Evolutionary conservation across 1,140 invertebrate species (phyloP), one percentile per base, ranked within the genome.

Genomic region (Anagrus nilaparvatae): DNA sequence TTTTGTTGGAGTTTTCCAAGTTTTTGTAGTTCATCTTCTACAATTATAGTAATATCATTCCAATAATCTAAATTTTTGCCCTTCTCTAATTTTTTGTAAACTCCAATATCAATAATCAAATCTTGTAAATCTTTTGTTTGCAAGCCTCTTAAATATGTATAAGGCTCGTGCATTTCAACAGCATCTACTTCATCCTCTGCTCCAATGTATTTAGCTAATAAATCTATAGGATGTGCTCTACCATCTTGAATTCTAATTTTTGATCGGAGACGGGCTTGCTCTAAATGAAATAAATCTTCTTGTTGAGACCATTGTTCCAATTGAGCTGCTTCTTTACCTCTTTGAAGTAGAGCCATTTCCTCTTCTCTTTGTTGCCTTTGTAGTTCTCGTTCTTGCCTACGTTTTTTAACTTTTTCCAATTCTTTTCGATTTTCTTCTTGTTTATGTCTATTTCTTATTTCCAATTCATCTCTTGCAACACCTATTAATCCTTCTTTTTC

Each of bases 161-260:
- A 98, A 0, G 96, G 95, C 64, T 99, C 94, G 58, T 96, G 90
- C 87, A 99, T 94, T 71, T 98, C 94, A 18, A 97, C 84, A 3
- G 89, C 86, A 62, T 90, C 85, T 23, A 89, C 84, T 53, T 90
- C 82, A 54, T 92, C 87, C 58, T 94, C 88, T 1, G 86, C 84
- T 60, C 84, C 90, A 19, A 98, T 92, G 57, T 98, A 99, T 66
- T 95, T 91, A 0, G 93, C 93, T 29, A 99, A 67, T 36, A 98
- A 72, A 76, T 99, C 97, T 53, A 99, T 99, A 1, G 97, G 93
- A 62, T 99, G 99, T 0, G 95, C 95, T 59, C 90, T 66, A 7
- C 92, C 91, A 68, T 97, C 92, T 49, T 95, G 84, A 30, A 99
- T 98, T 43, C 96, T 76, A 43, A 99, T 97, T 55, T 87, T 80